Base-by-base conservation (phyloP, 2,797 vertebrate genomes). In the Remorina albescens region DNA sequence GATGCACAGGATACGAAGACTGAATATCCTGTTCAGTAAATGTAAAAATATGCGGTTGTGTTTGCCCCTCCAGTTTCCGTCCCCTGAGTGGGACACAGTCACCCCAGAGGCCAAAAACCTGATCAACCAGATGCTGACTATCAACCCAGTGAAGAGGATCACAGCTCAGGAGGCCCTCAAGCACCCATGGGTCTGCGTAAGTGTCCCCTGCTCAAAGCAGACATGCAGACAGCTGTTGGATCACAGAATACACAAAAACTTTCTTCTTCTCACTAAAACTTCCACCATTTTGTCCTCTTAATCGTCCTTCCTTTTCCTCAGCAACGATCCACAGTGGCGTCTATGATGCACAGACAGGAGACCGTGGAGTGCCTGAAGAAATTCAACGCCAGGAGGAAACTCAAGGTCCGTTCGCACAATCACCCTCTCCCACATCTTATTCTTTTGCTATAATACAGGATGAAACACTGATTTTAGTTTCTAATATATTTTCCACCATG, bases 261-360 rank as follows among this genome's bases (percentile, higher is more conserved):
- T 42, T 34, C 39, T 67, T 21, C n/a, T 8, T 21, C 21, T 16
- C 21, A 7, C 1, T 68, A 12, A 63, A 57, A 18, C 4, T 68
- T 1, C 8, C 1, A 37, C 12, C n/a, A 37, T 1, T 39, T 69
- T 51, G 18, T 64, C n/a, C 18, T 46, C 46, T 13, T 47, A n/a
- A 23, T 59, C 37, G 10, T 56, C 55, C 36, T 39, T 76, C 30
- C 5, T 42, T 41, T 59, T 32, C 34, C 42, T 16, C 85, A 98
- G 98, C 97, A 99, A 99, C 98, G 97, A 65, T 99, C 98, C 54
- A 99, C 98, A 0, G 97, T 99, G 95, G 98, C 98, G 21, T 99
- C 98, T 46, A 98, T 99, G 97, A 99, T 99, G 98, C 98, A 99
- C 95, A 96, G 98, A 85, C 97, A 99, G 93, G 98, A 98, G 94